These are phyloP conservation scores for Castor canadensis DNA, from an alignment of 2,113 vertebrate species.

Conservation along the genomic window DNA sequence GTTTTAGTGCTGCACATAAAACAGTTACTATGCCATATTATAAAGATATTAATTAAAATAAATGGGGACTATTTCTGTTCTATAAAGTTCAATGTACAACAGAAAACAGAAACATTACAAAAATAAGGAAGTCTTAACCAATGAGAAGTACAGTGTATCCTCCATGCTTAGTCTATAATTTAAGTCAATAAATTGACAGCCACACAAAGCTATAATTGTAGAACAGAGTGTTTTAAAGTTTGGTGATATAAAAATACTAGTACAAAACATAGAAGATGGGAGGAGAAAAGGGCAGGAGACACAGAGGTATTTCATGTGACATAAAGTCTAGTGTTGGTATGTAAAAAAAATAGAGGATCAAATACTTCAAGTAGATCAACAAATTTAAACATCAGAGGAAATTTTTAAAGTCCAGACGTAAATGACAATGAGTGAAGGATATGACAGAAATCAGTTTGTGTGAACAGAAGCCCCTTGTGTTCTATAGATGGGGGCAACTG, in stretches of 20 bases:
- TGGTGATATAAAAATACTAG: not conserved
- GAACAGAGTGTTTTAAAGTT: not conserved
- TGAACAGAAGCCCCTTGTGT: not conserved
- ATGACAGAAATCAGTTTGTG: not conserved
- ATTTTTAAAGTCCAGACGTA: not conserved
- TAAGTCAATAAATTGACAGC: not conserved
- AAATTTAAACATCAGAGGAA: not conserved
- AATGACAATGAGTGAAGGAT: not conserved
- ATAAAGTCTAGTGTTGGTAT: not conserved
- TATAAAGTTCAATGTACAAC: not conserved
- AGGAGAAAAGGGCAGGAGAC: not conserved
- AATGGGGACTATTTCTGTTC: not conserved
- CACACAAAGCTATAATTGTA: not conserved
- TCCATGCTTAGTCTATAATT: not conserved
- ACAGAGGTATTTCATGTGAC: not conserved
- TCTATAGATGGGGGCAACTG: not conserved
- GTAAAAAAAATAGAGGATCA: not conserved
- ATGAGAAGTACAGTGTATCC: not conserved
- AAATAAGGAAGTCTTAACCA: not conserved
- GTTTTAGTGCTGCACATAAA: not conserved
- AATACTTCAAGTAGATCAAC: not conserved
- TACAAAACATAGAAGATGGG: not conserved
- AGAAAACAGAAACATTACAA: not conserved
- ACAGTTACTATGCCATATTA: not conserved
- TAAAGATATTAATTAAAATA: not conserved